Base-by-base conservation (phyloP, 2,113 vertebrate genomes). In the Microcebus murinus region DNA sequence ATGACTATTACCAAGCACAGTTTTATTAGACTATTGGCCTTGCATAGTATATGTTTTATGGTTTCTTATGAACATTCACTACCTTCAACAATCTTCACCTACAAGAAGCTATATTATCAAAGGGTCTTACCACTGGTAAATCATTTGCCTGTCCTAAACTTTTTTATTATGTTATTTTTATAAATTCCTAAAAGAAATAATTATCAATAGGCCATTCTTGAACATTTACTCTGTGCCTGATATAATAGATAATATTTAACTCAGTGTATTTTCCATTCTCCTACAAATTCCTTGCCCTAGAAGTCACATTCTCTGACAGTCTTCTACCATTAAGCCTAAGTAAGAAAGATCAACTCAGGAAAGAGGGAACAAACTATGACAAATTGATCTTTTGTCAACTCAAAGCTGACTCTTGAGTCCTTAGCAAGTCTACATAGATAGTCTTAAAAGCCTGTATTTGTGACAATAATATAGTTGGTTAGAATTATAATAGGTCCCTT, bases 121-220 rank as follows among this genome's bases (percentile, higher is more conserved):
- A 93, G 20, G 8, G 3, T n/a, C 20, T 29, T 85, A 27, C 7
- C 15, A 61, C 17, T 68, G 9, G 23, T 14, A 76, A 88, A 31
- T 82, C 61, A 79, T 76, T 63, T 77, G 15, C 31, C 88, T 74
- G 29, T 65, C 45, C 59, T 80, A 65, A 36, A 3, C 3, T 52
- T 70, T 50, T 52, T 39, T 42, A 74, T 87, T 71, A 80, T 31
- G 61, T 85, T 12, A 67, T 21, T 86, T 96, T 93, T 85, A 92
- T 36, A 29, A 96, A 96, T 80, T 71, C 8, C 15, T 85, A 57
- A 65, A 65, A 83, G 4, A 95, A 84, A 77, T 91, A 45, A 94
- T 86, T 63, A 42, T 12, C 42, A 94, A 55, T 83, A 85, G 82
- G 25, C 70, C 45, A 31, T 73, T 90, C 68, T 36, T 91, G 15